A percentile compares a stretch with the other conserved stretches of the same genome.
Conservation (phyloP, 2,797 vertebrate species). For the Thalassophryne amazonica region DNA sequence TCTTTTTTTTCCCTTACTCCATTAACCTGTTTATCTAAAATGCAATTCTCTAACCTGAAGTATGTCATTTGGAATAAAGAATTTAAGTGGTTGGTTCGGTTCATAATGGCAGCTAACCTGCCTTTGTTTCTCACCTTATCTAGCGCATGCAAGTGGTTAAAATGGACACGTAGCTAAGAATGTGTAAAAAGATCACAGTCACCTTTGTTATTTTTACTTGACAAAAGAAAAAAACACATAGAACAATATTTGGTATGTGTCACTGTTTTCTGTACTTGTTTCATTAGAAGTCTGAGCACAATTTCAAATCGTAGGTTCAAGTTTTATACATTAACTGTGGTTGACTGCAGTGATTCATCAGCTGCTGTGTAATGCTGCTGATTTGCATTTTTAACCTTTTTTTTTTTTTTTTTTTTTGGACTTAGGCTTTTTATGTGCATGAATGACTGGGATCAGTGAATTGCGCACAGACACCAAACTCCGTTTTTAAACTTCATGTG, state of each 20-base stretch:
- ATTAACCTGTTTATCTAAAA: constrained; percentile 10
- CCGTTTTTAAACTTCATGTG: no score
- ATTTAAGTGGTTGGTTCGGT: constrained; percentile 30
- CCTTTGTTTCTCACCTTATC: constrained; percentile 22
- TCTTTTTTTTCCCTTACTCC: neutral
- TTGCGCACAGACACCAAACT: neutral
- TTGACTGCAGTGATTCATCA: neutral
- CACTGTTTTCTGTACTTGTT: constrained; percentile 1
- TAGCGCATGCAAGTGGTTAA: constrained; percentile 10
- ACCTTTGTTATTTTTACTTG: constrained; percentile 6
- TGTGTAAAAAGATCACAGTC: constrained; percentile 8
- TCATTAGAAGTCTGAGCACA: constrained; percentile 8
- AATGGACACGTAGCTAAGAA: constrained; percentile 45
- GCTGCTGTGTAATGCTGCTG: constrained; percentile 3
- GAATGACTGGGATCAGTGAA: constrained; percentile 3
- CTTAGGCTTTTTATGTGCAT: constrained; percentile 2
- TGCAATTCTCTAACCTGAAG: constrained; percentile 9
- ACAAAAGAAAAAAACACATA: neutral
- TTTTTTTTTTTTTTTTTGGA: neutral
- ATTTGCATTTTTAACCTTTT: constrained; percentile 2
- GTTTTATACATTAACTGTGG: neutral
- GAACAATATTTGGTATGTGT: neutral
- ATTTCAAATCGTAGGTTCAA: constrained; percentile 1
- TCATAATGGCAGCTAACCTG: neutral
- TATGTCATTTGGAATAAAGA: constrained; percentile 35